phyloP scores from a whole-genome alignment of 2,113 vertebrate species.

The Odocoileus virginianus region DNA sequence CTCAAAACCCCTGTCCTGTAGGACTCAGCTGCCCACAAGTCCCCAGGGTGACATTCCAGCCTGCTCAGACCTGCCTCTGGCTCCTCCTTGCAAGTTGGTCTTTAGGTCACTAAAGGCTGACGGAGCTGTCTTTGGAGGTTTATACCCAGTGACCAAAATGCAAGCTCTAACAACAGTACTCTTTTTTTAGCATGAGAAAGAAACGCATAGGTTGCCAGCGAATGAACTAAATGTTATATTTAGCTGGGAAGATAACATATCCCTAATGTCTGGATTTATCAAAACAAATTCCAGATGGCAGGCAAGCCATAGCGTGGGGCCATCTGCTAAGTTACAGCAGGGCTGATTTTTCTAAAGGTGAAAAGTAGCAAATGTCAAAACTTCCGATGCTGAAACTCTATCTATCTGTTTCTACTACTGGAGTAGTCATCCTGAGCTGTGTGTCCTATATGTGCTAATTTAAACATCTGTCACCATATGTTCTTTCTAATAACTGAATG shows the following conservation, averaged over 20 bases:
- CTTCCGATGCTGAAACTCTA: background rate
- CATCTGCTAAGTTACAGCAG: slow-evolving; percentile 40
- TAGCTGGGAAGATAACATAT: slow-evolving; percentile 60
- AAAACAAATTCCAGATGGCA: slow-evolving; percentile 67
- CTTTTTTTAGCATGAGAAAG: slow-evolving; percentile 47
- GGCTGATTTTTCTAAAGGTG: slow-evolving; percentile 38
- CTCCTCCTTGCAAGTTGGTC: background rate
- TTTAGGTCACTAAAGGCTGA: background rate
- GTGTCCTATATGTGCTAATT: background rate
- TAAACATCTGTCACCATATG: background rate
- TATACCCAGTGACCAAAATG: background rate
- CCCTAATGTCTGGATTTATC: slow-evolving; percentile 54
- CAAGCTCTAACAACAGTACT: background rate
- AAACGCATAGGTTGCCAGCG: slow-evolving; percentile 15
- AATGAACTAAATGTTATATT: slow-evolving; percentile 54
- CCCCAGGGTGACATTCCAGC: background rate
- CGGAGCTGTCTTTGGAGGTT: background rate
- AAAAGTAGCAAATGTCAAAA: slow-evolving; percentile 56
- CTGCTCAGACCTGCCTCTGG: background rate
- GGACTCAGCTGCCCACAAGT: background rate
- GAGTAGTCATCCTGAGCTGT: background rate
- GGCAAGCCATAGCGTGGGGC: background rate
- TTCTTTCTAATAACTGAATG: background rate
- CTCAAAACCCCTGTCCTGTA: background rate
- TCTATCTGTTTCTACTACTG: background rate